These are phyloP conservation scores for Petrocephalus sullivani DNA, from an alignment of 2,797 vertebrate genomes.

Conservation along the genomic window DNA sequence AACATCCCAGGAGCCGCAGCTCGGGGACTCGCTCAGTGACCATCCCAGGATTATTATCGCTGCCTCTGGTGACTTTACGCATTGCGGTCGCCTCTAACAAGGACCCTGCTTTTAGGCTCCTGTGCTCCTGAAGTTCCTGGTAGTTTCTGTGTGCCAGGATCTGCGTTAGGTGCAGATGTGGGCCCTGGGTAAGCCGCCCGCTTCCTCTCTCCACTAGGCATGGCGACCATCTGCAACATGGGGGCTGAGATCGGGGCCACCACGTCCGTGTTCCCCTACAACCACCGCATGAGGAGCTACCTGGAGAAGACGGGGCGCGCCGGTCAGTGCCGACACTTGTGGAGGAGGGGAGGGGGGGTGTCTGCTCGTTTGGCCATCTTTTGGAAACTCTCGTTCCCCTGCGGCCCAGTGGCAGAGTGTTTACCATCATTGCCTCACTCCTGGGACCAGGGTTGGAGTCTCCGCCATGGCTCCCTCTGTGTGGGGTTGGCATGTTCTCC, in stretches of 20 bases:
- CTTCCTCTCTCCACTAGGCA: slow-evolving; percentile 60
- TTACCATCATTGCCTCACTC: too few species aligned
- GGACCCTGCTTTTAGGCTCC: neutral
- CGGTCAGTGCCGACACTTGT: slow-evolving; percentile 55
- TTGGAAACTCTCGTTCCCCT: neutral
- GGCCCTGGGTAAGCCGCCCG: neutral
- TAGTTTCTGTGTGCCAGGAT: neutral
- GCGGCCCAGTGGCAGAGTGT: neutral
- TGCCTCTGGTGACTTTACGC: neutral
- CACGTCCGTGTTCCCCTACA: slow-evolving; percentile 89
- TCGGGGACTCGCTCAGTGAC: neutral
- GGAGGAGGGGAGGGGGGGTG: neutral
- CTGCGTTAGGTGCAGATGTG: neutral
- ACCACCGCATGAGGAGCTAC: slow-evolving; percentile 85
- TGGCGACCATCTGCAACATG: slow-evolving; percentile 98
- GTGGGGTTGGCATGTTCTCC: too few species aligned
- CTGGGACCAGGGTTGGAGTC: too few species aligned
- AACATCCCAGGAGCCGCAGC: neutral
- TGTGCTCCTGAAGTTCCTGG: neutral
- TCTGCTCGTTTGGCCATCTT: neutral
- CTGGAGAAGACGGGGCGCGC: slow-evolving; percentile 81
- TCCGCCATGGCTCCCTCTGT: too few species aligned
- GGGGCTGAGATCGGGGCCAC: slow-evolving; percentile 94
- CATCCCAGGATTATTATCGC: neutral
- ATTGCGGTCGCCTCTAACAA: neutral